Evolutionary conservation across 1,140 invertebrate species (phyloP).

Genomic region (Papilio glaucus): DNA sequence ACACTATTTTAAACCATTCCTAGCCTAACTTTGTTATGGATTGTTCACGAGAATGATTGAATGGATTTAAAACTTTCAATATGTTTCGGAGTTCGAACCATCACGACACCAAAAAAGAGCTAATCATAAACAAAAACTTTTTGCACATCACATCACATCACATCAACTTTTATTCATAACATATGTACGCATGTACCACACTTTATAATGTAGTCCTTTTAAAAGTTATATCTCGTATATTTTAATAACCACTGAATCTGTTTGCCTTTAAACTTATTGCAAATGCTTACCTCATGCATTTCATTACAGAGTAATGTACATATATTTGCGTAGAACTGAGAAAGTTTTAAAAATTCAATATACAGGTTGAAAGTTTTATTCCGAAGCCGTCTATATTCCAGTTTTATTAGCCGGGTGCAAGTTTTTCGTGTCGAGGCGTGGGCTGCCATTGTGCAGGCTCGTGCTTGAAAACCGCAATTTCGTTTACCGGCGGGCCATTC

Average conservation of each 20-base stretch:
- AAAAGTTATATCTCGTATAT: background rate
- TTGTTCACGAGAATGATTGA: too few relatives aligned
- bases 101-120: too few relatives aligned
- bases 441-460: conserved; percentile 17
- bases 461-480: conserved; percentile 36
- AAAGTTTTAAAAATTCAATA: conserved; percentile 9
- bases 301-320: background rate
- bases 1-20: too few relatives aligned
- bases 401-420: conserved; percentile 5
- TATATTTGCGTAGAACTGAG: background rate
- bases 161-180: too few relatives aligned
- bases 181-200: background rate
- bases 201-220: background rate
- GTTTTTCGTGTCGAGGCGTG: conserved; percentile 9
- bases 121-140: too few relatives aligned
- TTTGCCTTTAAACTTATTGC: conserved; percentile 2
- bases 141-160: too few relatives aligned
- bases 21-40: too few relatives aligned
- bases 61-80: too few relatives aligned
- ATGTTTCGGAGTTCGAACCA: too few relatives aligned
- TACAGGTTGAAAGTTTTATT: conserved; percentile 17
- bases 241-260: background rate
- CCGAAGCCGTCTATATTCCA: conserved; percentile 8
- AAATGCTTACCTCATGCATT: conserved; percentile 1
- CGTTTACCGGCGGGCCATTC: conserved; percentile 19